Evolutionary conservation across 2,888 invertebrate genomes (phyloP), one percentile per base, ranked within the genome.

Genomic region (Euplagia quadripunctaria): DNA sequence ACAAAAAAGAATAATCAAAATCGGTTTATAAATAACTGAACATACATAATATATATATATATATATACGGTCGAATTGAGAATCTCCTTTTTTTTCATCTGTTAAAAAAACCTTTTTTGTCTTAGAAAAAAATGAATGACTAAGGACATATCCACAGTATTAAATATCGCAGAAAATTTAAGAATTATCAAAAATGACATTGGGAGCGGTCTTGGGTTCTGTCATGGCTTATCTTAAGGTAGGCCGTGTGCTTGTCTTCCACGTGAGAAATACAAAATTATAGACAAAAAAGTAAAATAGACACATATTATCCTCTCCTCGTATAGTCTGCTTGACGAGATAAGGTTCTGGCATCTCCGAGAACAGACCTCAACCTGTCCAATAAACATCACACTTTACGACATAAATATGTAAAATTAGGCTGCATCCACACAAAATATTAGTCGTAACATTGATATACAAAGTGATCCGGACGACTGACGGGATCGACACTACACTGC

Each of bases 401-500:
- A 73, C 69, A 67, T 70, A 71, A 72, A 71, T 69, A 73, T 75
- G 73, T 75, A 55, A 75, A 77, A 73, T 70, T 71, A 71, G 73
- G 70, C 51, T 70, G 67, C 67, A 52, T 65, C 46, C 41, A 64
- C 70, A 70, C 58, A 71, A 74, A 71, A 77, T 64, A 71, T 77
- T 65, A 65, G 52, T 69, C 71, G 67, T 73, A 72, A 70, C 64
- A 68, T 52, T 73, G 77, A 71, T 74, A 73, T 73, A 77, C 79
- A 80, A 82, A 80, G 66, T 83, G 74, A 83, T 72, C 20, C 43
- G 16, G 20, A 68, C 74, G 73, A 77, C 43, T 84, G 88, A 87
- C 81, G 81, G 82, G 85, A 87, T 88, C 89, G 86, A 80, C 85
- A 77, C 77, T 80, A 52, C 43, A 87, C 86, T 77, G 78, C 82